Evolutionary conservation across 1,140 invertebrate genomes (phyloP).

Genomic region (Brachionus paranguensis): DNA sequence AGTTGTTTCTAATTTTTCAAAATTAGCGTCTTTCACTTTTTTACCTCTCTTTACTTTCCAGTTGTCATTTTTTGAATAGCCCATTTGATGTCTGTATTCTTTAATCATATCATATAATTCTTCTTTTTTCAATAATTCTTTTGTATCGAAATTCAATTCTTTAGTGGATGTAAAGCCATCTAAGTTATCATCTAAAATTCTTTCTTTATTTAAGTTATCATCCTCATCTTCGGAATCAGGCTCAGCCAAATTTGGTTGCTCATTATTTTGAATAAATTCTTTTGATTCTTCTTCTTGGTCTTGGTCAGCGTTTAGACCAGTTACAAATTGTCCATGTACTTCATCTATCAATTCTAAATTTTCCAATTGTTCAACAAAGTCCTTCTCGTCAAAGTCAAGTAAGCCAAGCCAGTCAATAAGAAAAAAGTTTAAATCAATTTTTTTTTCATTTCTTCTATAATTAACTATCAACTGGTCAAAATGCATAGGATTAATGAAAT

Average conservation of each 20-base stretch:
- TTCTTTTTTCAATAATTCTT: not conserved
- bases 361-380: not conserved
- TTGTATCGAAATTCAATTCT: not conserved
- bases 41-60: not conserved
- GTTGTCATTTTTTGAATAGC: not conserved
- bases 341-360: not conserved
- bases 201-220: not conserved
- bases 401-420: slow-evolving; percentile 4
- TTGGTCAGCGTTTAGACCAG: not conserved
- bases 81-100: not conserved
- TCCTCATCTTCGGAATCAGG: not conserved
- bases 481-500: not conserved
- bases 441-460: not conserved
- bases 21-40: not conserved
- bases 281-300: not conserved
- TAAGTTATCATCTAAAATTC: not conserved
- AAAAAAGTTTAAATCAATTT: not conserved
- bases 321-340: not conserved
- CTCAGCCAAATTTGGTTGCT: not conserved
- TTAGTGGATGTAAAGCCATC: not conserved
- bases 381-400: not conserved
- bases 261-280: not conserved
- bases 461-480: not conserved
- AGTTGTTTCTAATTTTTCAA: not conserved
- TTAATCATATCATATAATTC: not conserved